phyloP scores from a whole-genome alignment of 2,113 vertebrate species.

The Phycodurus eques region DNA sequence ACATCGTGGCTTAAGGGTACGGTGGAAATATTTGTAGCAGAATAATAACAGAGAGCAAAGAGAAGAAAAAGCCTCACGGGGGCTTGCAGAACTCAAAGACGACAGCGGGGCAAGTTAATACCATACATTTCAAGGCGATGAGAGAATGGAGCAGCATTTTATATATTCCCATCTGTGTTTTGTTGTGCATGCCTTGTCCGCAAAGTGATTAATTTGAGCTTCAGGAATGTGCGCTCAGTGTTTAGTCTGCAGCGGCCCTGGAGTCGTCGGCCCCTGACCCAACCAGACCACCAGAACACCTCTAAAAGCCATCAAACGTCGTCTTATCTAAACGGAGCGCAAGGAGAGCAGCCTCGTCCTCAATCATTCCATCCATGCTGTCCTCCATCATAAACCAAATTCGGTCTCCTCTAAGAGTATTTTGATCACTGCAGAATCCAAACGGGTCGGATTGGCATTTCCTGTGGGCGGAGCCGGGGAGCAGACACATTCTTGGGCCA shows the following conservation, averaged over 20 bases:
- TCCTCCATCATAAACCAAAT: slow-evolving; percentile 22
- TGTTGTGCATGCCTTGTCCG: slow-evolving; percentile 11
- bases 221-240: slow-evolving; percentile 35
- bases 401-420: slow-evolving; percentile 22
- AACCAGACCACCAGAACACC: slow-evolving; percentile 34
- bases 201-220: slow-evolving; percentile 32
- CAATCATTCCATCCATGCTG: slow-evolving; percentile 28
- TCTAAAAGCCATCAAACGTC: slow-evolving; percentile 51
- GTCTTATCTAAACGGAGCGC: slow-evolving; percentile 48
- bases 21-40: slow-evolving; percentile 57
- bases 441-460: slow-evolving; percentile 67
- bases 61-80: slow-evolving; percentile 29
- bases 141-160: slow-evolving; percentile 38
- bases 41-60: slow-evolving; percentile 52
- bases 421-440: slow-evolving; percentile 38
- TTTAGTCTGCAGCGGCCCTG: slow-evolving; percentile 51
- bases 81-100: slow-evolving; percentile 21
- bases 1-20: slow-evolving; percentile 53
- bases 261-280: slow-evolving; percentile 42
- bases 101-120: slow-evolving; percentile 16
- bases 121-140: slow-evolving; percentile 45
- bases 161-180: slow-evolving; percentile 29
- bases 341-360: slow-evolving; percentile 19
- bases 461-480: slow-evolving; percentile 65
- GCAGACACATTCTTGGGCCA: slow-evolving; percentile 69